These are phyloP conservation scores for Ariolimax columbianus DNA, from an alignment of 2,888 invertebrate species.

Conservation along the genomic window DNA sequence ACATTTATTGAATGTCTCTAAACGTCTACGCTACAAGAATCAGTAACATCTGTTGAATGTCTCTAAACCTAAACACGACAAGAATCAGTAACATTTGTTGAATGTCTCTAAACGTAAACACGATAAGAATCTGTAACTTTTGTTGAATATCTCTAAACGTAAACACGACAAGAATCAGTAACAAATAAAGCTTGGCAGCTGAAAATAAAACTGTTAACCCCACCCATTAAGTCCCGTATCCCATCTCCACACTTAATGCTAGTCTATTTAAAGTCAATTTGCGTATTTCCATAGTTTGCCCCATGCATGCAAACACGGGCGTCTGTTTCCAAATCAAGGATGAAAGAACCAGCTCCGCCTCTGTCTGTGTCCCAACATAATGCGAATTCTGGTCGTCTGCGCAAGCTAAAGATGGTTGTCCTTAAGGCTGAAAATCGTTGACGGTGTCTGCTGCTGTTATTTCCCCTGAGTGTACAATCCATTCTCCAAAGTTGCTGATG, in stretches of 20 bases:
- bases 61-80: no score
- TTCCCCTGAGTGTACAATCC: background rate
- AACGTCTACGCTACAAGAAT: no score
- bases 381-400: background rate
- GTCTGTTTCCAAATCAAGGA: background rate
- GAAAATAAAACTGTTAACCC: no score
- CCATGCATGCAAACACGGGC: background rate
- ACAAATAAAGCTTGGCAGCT: no score
- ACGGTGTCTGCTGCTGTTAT: background rate
- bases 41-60: no score
- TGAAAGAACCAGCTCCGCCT: background rate
- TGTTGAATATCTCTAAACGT: no score
- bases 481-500: background rate
- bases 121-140: no score
- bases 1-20: no score
- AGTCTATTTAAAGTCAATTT: background rate
- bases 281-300: background rate
- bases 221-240: background rate
- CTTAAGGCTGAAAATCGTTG: background rate
- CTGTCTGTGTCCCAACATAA: background rate
- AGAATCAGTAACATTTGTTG: no score
- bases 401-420: background rate
- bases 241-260: background rate
- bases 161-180: no score
- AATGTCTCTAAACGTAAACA: no score